Conservation (phyloP, 30 jellyfish, hydroid and myxozoan genomes). For the Pelagia noctiluca region DNA sequence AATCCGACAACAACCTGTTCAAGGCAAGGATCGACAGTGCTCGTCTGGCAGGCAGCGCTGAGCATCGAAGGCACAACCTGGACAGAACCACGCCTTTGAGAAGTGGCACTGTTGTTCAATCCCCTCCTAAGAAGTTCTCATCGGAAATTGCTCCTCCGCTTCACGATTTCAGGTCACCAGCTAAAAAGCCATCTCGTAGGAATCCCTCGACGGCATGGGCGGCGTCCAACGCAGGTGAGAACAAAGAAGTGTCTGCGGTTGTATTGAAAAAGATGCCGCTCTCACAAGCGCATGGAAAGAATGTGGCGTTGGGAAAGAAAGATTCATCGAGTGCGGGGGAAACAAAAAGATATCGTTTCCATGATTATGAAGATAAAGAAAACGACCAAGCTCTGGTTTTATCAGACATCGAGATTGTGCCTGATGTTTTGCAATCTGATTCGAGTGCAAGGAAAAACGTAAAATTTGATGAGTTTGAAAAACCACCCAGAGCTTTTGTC, state of each 20-base stretch:
- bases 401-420: conserved; percentile 43
- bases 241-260: background rate
- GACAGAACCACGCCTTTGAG: conserved; percentile 75
- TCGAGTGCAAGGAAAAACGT: background rate
- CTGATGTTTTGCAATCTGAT: background rate
- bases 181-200: conserved; percentile 3
- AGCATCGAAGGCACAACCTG: conserved; percentile 73
- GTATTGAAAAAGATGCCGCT: background rate
- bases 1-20: conserved; percentile 22
- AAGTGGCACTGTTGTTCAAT: conserved; percentile 35
- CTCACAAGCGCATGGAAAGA: background rate
- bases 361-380: conserved; percentile 53
- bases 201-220: background rate
- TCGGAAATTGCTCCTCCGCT: conserved; percentile 52
- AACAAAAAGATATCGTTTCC: conserved; percentile 25
- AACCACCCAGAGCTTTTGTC: conserved; percentile 68
- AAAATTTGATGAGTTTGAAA: background rate
- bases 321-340: background rate
- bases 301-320: conserved; percentile 12
- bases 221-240: background rate
- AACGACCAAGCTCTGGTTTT: conserved; percentile 21
- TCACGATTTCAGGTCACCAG: conserved; percentile 46
- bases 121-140: conserved; percentile 37
- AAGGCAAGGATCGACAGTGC: conserved; percentile 67
- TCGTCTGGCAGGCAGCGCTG: conserved; percentile 34